phyloP scores from a whole-genome alignment of 2,797 vertebrate genomes.

The Halcyon leucocephala region DNA sequence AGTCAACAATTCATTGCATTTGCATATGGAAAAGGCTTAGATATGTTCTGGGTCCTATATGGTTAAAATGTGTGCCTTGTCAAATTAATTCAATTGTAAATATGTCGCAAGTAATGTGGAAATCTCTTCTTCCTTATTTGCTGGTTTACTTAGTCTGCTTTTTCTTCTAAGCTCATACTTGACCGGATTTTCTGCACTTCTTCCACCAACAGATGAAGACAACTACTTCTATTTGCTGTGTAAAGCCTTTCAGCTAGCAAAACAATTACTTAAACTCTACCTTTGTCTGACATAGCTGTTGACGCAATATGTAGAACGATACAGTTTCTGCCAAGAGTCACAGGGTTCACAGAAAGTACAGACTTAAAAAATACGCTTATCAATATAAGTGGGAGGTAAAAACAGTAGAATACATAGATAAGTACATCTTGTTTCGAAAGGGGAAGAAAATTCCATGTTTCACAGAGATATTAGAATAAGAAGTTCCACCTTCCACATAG shows the following conservation, averaged over 20 bases:
- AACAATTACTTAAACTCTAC: conserved; percentile 17
- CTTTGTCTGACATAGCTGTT: background rate
- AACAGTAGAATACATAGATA: background rate
- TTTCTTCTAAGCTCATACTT: background rate
- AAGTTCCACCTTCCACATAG: background rate
- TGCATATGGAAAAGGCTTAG: conserved; percentile 1
- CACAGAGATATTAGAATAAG: background rate
- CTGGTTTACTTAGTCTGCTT: background rate
- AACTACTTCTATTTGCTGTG: conserved; percentile 19
- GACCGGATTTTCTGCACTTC: conserved; percentile 4
- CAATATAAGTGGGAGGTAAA: background rate
- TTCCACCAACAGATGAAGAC: background rate
- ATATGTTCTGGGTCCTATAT: background rate
- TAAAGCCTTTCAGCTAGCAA: conserved; percentile 10
- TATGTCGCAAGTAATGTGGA: background rate
- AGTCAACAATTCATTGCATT: background rate
- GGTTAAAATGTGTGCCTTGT: background rate
- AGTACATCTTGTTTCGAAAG: background rate
- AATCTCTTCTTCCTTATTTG: conserved; percentile 47
- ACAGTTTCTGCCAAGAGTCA: background rate
- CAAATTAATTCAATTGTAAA: conserved; percentile 19
- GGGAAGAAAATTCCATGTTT: background rate
- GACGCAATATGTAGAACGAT: conserved; percentile 16
- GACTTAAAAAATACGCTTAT: background rate
- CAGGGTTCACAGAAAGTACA: background rate